Base-by-base conservation (phyloP, 2,797 vertebrate genomes). In the Hippopotamyrus pictus region DNA sequence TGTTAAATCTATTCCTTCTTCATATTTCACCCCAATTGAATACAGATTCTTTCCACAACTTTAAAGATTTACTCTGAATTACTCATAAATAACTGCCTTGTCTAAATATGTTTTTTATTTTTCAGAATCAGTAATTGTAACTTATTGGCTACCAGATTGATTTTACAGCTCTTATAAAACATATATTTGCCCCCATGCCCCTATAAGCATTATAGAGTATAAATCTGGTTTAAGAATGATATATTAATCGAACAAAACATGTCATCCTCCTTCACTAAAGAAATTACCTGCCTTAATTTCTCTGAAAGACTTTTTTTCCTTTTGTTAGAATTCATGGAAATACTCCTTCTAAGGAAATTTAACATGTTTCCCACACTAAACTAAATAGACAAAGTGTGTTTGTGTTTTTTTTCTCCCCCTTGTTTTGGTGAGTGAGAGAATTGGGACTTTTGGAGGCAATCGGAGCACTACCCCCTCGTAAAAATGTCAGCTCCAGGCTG, bases 361-460 rank as follows among this genome's bases (percentile, higher is more conserved):
- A 53, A 92, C 83, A 87, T 93, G 89, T 91, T 92, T 92, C 93
- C 90, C 86, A 84, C 73, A 59, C 86, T 48, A 76, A 22, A 54
- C 41, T 22, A 17, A 86, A 59, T 19, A 59, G 76, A 85, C 25
- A 48, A 54, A 83, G 59, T 48, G 14, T 41, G 46, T 85, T 48
- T 89, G 41, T 82, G 8, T 88, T 54, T 53, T 54, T 54, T 88
- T 82, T 51, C 88, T 83, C 41, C 62, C 57, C 48, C 59, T 88
- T 46, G 33, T 89, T 33, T 29, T 79, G 84, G 48, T 79, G 65
- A 41, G 86, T 79, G 85, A 89, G 86, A 89, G 85, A 79, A 79
- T 87, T 59, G 86, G 85, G 89, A 89, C 65, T 65, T 57, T 65
- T 25, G 44, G 53, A 59, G 85, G 57, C 53, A 53, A 51, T 73